Evolutionary conservation across 2,797 vertebrate genomes (phyloP), one percentile per base, ranked within the genome.

Genomic region (Columba guinea): DNA sequence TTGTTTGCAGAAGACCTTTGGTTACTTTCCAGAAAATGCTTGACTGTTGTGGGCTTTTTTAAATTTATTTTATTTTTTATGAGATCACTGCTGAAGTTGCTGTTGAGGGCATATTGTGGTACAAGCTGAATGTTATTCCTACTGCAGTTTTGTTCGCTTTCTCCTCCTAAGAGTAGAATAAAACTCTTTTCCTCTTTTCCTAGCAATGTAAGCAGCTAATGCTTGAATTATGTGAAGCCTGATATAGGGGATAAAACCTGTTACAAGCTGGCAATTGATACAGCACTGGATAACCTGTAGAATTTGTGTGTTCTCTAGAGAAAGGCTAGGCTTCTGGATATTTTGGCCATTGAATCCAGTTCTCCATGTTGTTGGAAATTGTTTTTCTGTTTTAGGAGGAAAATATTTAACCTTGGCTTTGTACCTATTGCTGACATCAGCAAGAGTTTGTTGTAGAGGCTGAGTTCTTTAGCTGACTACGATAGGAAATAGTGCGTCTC

Each of bases 21-120:
- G 87, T 92, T 95, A 77, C 92, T 94, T 92, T 94, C 93, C 94
- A 96, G 71, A 95, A 95, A 92, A 94, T 84, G 75, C 75, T 93
- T 1, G 14, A 80, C 86, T 90, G 22, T 86, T 46, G 44, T 46
- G 44, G 44, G 18, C 9, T 10, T 46, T 46, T 46, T 46, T 46
- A 35, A 35, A 35, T 35, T 35, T 35, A 16, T 44, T 46, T 19
- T 20, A 17, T 91, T 93, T 94, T 87, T 94, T 10, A 94, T 95
- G 94, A 96, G 75, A 94, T 96, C 90, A 85, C 51, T 83, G 64
- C 71, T 90, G 58, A 93, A 87, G 27, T 80, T 86, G 16, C 52
- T 87, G 46, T 48, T 75, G 75, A 90, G 46, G 81, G 60, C 83
- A 71, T 79, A 64, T 58, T 84, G 75, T 84, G 56, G 63, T 70